Base-by-base conservation (phyloP, 2,113 vertebrate species). In the Balaenoptera acutorostrata region DNA sequence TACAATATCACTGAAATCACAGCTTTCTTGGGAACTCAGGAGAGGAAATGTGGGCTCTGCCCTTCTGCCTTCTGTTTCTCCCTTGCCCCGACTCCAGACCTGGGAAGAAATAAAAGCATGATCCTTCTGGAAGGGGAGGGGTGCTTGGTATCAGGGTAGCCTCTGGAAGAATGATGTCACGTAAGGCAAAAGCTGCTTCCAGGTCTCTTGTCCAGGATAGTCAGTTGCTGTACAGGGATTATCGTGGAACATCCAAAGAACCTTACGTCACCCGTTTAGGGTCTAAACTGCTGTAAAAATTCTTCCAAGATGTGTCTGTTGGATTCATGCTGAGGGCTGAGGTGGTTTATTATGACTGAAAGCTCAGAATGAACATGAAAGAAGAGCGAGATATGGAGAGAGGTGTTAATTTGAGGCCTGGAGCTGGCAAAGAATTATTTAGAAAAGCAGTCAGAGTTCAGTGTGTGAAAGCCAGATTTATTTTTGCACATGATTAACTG, bases 1-100 rank as follows among this genome's bases (percentile, higher is more conserved):
- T 77, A 64, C 33, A 61, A 18, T 92, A 86, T 82, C 59, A 88
- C 97, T 94, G 61, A 97, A 96, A 86, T 93, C 85, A 41, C 81
- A 97, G 93, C 63, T 96, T 96, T 78, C 33, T 90, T 72, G 39
- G 59, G n/a, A 87, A 86, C 52, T 96, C 63, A 25, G 15, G 31
- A 85, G 57, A 82, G 29, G 14, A 96, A 93, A 97, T 59, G 14
- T 83, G n/a, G 64, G 75, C n/a, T 90, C 89, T 95, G 85, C 13
- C 55, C 49, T 81, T 95, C 81, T 96, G 23, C 31, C 78, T 66
- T 90, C 36, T 13, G 11, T 39, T 66, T 90, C 44, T 87, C 20
- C 63, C 21, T 52, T 87, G 6, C 18, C 33, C 44, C 9, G 13
- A 83, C 18, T 93, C 27, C 14, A 74, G 41, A 92, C 13, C 23